Evolutionary conservation across 2,888 invertebrate species (phyloP), one percentile per base, ranked within the genome.

Genomic region (Euzophera pinguis): DNA sequence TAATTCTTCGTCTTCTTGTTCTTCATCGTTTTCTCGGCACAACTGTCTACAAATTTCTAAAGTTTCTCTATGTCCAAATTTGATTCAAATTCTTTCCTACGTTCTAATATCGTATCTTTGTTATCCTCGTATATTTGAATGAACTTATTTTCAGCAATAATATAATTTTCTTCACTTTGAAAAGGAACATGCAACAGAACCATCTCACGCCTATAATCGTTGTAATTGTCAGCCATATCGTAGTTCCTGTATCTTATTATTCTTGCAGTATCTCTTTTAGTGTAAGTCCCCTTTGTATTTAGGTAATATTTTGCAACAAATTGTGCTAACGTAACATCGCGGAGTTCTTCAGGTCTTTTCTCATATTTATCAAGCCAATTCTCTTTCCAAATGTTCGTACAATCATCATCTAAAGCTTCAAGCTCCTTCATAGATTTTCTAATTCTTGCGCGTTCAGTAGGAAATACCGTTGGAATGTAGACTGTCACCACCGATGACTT

Each of bases 401-500:
- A 62, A 60, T 71, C 55, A 42, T 16, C 66, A 3, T 29, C 63
- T 27, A 69, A 48, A 1, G 57, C 58, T 63, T 68, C 66, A 63
- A 70, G 35, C 64, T 68, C 61, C 62, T 63, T 17, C 8, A 59
- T 60, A 63, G 58, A 57, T 57, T 67, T 72, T 55, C 67, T 63
- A 47, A 55, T 56, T 5, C 63, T 47, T 59, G 63, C 73, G 49
- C 84, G 65, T 57, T 84, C 81, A 39, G 63, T 47, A 0, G 83
- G 81, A 75, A 73, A 78, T 13, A 72, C 57, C 29, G 78, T 81
- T 34, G 75, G 69, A 3, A 81, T 81, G 61, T 71, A 76, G 43
- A 66, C 66, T 51, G 77, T 53, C 41, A 58, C 53, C 39, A 53
- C 42, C 5, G 72, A 75, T 52, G 67, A 49, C 59, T 63, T 66